Base-by-base conservation (phyloP, 2,113 vertebrate genomes). In the Ancistrus triradiatus region DNA sequence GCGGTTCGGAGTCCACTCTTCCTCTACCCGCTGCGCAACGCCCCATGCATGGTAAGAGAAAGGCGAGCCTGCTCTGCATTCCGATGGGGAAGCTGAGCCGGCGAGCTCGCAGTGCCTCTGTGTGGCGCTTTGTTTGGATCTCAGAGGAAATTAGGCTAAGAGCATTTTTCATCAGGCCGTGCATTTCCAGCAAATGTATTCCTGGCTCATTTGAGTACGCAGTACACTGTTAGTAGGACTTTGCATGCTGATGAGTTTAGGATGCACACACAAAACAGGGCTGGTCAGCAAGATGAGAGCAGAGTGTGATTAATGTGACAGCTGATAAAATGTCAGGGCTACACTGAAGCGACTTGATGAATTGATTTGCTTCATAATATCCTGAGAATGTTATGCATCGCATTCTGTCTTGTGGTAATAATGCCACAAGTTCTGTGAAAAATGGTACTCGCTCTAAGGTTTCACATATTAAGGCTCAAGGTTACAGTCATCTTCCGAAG, bases 11-110 rank as follows among this genome's bases (percentile, higher is more conserved):
- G 94, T 37, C 72, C 82, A 0, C 74, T 88, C 0, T 97, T 94
- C 74, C 92, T 95, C 0, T 87, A 92, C 24, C 95, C 96, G 3
- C 83, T 98, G 43, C 93, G 91, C 78, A 97, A 95, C 74, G 92
- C 96, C 4, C 91, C 86, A 0, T 98, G 96, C 24, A 86, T 87
- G 89, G 96, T 85, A 86, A 97, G 93, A 84, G 48, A 40, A 46
- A 3, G 11, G 4, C 2, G 11, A 21, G 1, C 5, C 27, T 17
- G 22, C 53, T 70, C 22, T 33, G 56, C 27, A 61, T 69, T 69
- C 57, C 1, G 1, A 7, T 25, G 4, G n/a, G 6, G 2, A 33
- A 52, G 17, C 38, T 0, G 4, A 14, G 31, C 35, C 35, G 9
- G 35, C 0, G 11, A 11, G 31, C 13, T 2, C 4, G 15, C 11